These are phyloP conservation scores for Cossypha caffra DNA, from an alignment of 2,797 vertebrate genomes.

Conservation along the genomic window DNA sequence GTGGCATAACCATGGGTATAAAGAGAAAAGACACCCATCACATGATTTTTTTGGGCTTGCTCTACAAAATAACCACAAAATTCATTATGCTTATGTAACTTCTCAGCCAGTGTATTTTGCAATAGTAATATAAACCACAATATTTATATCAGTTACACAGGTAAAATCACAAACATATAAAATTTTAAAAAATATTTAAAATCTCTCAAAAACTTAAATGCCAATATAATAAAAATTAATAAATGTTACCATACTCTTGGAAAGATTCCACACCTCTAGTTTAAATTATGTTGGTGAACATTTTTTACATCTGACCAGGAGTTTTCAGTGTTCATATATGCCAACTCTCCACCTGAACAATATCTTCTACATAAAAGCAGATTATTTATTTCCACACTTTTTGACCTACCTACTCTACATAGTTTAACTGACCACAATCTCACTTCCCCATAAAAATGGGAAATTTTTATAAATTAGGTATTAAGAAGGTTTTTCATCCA, in stretches of 20 bases:
- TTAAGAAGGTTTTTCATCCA: neutral
- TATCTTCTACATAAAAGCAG: neutral
- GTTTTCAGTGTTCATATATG: neutral
- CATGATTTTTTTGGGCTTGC: neutral
- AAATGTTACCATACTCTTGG: too few species aligned
- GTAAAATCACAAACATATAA: neutral
- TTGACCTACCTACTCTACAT: neutral
- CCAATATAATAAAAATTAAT: neutral
- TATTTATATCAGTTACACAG: neutral
- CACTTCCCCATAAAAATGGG: neutral
- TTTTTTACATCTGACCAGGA: neutral
- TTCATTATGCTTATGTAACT: neutral
- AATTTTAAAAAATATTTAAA: neutral
- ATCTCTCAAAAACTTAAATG: neutral
- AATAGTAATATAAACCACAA: accelerated
- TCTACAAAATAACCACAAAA: neutral
- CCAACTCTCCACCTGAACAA: neutral
- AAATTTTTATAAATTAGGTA: neutral
- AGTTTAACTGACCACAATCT: neutral
- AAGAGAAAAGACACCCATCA: neutral
- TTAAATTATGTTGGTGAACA: neutral
- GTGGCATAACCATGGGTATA: neutral
- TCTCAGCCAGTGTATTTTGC: neutral
- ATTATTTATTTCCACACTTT: neutral
- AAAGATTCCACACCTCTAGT: neutral